Conservation (phyloP, 2,797 vertebrate genomes). For the Arctocebus calabarensis region DNA sequence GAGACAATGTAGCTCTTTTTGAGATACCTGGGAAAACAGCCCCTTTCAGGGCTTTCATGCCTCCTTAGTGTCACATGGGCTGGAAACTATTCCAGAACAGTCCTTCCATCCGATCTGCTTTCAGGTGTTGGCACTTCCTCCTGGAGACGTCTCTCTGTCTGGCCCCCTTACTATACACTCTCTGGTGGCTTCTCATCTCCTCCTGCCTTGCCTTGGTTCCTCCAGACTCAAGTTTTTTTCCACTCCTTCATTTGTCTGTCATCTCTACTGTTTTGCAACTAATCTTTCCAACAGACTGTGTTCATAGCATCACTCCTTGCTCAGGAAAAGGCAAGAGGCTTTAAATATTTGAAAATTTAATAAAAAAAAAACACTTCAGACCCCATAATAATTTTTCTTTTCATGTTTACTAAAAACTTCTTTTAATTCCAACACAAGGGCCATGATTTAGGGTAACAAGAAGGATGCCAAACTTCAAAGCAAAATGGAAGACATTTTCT, state of each 20-base stretch:
- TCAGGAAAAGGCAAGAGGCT: not conserved
- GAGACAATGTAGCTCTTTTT: not conserved
- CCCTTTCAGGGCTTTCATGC: no score
- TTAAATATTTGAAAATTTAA: not conserved
- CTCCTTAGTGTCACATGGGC: not conserved
- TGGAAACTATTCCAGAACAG: not conserved
- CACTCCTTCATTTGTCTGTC: not conserved
- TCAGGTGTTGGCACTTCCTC: not conserved
- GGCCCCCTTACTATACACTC: not conserved
- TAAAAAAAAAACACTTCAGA: not conserved
- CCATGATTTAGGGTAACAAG: not conserved
- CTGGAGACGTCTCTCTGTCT: not conserved
- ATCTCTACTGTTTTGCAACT: not conserved
- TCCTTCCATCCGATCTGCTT: not conserved
- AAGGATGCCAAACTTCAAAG: conserved; percentile 44
- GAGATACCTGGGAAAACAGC: not conserved
- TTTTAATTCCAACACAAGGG: conserved; percentile 56
- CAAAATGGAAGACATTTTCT: conserved; percentile 44
- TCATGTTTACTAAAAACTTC: conserved; percentile 47
- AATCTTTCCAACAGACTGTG: not conserved
- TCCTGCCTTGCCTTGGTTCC: no score
- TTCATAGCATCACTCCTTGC: not conserved
- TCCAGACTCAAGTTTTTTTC: not conserved
- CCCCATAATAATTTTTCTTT: not conserved
- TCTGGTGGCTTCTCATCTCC: not conserved